These are phyloP conservation scores for Sapayoa aenigma DNA, from an alignment of 2,113 vertebrate species.

Conservation along the genomic window DNA sequence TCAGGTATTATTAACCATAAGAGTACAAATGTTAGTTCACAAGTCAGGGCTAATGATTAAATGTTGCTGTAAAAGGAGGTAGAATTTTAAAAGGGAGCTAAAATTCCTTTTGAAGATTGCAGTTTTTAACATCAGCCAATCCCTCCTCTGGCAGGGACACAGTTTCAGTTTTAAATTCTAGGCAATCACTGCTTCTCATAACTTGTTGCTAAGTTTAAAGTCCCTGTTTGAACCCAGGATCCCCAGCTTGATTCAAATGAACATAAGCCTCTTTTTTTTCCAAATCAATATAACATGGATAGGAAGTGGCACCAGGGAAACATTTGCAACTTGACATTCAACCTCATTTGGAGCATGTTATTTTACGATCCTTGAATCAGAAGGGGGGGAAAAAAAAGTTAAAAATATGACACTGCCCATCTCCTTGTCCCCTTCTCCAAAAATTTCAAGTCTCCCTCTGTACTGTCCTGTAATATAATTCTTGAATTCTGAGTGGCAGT, in stretches of 20 bases:
- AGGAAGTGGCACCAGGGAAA: background rate
- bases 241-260: background rate
- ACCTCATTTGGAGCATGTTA: background rate
- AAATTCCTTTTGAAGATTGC: background rate
- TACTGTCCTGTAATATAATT: background rate
- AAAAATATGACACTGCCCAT: background rate
- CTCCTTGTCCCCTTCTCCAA: background rate
- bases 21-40: background rate
- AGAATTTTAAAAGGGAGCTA: background rate
- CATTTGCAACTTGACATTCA: background rate
- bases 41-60: background rate
- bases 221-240: background rate
- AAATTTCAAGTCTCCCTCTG: background rate
- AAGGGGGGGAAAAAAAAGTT: background rate
- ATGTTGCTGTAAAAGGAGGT: background rate
- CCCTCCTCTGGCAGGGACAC: background rate
- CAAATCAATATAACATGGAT: background rate
- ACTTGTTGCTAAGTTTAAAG: background rate
- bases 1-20: background rate
- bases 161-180: background rate
- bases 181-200: background rate
- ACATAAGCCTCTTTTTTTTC: background rate
- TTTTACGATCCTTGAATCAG: background rate
- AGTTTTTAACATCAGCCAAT: background rate
- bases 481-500: background rate